phyloP scores from a whole-genome alignment of 53 echinoderm and acorn worm genomes.

The Antedon mediterranea region DNA sequence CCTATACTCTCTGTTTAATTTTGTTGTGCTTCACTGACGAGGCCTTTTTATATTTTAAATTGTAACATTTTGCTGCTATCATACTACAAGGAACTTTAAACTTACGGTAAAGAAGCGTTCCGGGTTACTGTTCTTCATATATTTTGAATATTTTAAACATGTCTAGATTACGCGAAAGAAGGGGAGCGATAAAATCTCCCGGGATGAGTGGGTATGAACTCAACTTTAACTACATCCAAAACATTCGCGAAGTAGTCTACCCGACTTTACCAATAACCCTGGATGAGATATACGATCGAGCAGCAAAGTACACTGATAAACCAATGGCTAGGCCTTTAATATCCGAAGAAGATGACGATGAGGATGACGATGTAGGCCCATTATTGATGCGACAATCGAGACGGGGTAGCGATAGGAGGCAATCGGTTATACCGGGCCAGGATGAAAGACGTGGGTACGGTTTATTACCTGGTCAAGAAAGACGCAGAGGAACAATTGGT shows the following conservation, averaged over 20 bases:
- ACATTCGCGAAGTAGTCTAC: slow-evolving; percentile 31
- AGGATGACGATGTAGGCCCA: slow-evolving; percentile 17
- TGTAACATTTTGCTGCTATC: too few species aligned
- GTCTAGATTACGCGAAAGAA: neutral
- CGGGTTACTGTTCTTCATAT: too few species aligned
- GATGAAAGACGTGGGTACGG: neutral
- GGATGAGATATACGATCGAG: slow-evolving; percentile 84
- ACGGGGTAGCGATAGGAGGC: neutral
- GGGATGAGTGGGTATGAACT: neutral
- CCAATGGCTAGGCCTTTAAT: slow-evolving; percentile 49
- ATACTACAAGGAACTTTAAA: too few species aligned
- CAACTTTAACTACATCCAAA: neutral
- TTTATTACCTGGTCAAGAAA: neutral
- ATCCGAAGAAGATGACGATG: slow-evolving; percentile 25
- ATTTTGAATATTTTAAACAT: neutral
- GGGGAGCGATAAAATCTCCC: neutral
- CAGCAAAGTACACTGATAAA: slow-evolving; percentile 46
- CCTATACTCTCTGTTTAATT: too few species aligned
- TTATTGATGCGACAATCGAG: neutral
- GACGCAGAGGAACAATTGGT: neutral
- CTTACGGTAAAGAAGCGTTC: too few species aligned
- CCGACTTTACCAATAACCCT: slow-evolving; percentile 48
- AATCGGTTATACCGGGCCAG: slow-evolving; percentile 1
- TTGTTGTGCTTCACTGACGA: too few species aligned
- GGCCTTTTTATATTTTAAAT: too few species aligned